Evolutionary conservation across 2,797 vertebrate species (phyloP).

Genomic region (Linurgus olivaceus): DNA sequence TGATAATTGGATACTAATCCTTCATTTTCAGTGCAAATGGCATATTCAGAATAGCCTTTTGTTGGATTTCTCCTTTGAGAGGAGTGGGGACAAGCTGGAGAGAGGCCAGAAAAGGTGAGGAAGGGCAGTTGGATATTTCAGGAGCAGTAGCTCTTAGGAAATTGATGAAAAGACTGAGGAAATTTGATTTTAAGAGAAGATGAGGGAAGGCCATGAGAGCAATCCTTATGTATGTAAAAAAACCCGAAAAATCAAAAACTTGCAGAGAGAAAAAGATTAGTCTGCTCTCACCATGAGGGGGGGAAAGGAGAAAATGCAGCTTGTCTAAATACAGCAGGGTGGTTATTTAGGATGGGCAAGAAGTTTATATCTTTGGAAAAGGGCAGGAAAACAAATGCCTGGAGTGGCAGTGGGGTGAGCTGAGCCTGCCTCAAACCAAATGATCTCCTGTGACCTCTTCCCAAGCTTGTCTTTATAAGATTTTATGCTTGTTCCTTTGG

Average conservation of each 20-base stretch:
- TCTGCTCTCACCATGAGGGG: background rate
- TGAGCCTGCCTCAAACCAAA: background rate
- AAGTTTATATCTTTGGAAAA: background rate
- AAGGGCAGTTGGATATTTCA: background rate
- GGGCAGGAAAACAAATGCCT: background rate
- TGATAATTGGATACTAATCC: background rate
- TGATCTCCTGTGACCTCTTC: background rate
- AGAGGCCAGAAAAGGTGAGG: background rate
- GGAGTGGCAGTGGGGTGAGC: background rate
- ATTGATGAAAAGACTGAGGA: background rate
- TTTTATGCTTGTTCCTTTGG: background rate
- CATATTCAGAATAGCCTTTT: background rate
- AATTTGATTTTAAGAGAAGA: background rate
- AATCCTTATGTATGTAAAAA: background rate
- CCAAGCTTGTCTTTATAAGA: background rate
- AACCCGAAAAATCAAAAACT: rapidly evolving
- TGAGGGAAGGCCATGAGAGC: background rate
- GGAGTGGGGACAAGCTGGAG: background rate
- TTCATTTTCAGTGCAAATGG: background rate
- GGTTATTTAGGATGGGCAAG: background rate
- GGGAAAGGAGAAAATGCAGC: background rate
- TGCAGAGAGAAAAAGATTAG: background rate
- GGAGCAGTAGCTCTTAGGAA: background rate
- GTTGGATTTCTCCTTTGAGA: background rate
- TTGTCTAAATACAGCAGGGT: background rate